Evolutionary conservation across 2,797 vertebrate genomes (phyloP), one percentile per base, ranked within the genome.

Genomic region (Sus cebifrons): DNA sequence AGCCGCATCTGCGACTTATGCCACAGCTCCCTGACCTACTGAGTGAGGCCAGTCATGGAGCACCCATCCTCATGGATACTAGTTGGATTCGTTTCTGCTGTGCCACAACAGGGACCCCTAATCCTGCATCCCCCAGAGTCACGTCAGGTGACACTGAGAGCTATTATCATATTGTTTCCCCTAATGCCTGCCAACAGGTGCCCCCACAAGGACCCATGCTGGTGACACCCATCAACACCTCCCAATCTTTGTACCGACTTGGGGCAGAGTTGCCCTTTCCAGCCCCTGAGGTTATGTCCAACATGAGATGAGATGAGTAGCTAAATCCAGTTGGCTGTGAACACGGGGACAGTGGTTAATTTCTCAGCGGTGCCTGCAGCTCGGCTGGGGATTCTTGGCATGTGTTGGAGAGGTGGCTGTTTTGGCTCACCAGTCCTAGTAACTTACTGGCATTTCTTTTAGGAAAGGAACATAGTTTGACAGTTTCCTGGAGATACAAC

Each of bases 391-490:
- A 89, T 70, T 93, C 54, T 92, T 89, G 52, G 54, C 32, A 77
- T 75, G 44, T 94, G 65, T 67, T 40, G 14, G n/a, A 96, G 64
- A 90, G 79, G 40, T 75, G 32, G 58, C 40, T 89, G 56, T 92
- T 67, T 89, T 64, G 15, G 21, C 11, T 86, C 29, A 85, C 67
- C 58, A 54, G 73, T 88, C 32, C 75, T 32, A 25, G 52, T 16
- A 79, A 77, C 25, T 65, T 79, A 52, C 36, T 93, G 32, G 11
- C 79, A n/a, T 64, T 94, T 96, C 40, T 89, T 96, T 81, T 85
- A 82, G 62, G 67, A 84, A 73, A 96, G 54, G 32, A 92, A 60
- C 54, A 14, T 18, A 62, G 12, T 62, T 89, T 86, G 44, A 85
- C 27, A 70, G 20, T 79, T 86, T 71, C 36, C 32, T 73, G 21